Evolutionary conservation across 2,113 vertebrate genomes (phyloP).

Genomic region (Apteryx mantelli): DNA sequence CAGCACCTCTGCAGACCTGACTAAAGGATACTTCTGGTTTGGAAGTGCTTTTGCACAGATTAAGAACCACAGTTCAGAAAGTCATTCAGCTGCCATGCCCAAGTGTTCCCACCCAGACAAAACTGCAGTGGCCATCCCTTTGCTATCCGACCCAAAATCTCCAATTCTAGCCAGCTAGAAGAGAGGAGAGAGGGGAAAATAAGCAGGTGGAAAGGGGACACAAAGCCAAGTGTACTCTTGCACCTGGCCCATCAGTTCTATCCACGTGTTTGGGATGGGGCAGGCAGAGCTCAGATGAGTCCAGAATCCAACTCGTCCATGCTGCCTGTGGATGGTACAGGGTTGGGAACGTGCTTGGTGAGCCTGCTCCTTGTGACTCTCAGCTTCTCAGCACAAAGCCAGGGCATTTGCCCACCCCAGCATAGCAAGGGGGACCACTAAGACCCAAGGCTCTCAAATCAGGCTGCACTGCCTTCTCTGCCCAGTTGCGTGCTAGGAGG

Average conservation of each 20-base stretch:
- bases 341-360: not conserved
- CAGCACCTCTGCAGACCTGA: not conserved
- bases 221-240: not conserved
- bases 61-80: not conserved
- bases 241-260: not conserved
- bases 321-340: not conserved
- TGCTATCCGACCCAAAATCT: not conserved
- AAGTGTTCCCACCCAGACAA: not conserved
- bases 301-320: not conserved
- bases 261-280: fast-evolving
- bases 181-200: not conserved
- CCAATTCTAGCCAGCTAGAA: not conserved
- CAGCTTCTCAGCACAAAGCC: not conserved
- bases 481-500: fast-evolving
- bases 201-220: not conserved
- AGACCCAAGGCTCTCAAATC: fast-evolving
- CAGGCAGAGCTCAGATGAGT: not conserved
- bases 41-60: not conserved
- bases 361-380: not conserved
- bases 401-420: not conserved
- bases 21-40: too few species aligned
- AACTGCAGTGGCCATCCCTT: not conserved
- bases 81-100: not conserved
- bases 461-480: not conserved
- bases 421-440: not conserved